Conservation (phyloP, 2,888 invertebrate genomes). For the Drosophila paracracens region DNA sequence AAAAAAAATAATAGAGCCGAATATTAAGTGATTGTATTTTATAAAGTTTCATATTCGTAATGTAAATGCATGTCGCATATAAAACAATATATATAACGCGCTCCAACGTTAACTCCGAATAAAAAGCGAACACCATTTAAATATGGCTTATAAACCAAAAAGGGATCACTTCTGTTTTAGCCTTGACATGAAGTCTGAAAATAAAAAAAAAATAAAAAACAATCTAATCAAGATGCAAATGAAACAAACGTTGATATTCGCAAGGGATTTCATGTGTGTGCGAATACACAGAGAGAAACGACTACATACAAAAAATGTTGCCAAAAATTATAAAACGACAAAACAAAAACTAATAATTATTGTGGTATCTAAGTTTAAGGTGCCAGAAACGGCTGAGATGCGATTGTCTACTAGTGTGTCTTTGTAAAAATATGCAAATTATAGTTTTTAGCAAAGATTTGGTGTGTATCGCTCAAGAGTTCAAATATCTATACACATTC, state of each 20-base stretch:
- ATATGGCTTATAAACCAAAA: neutral
- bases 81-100: neutral
- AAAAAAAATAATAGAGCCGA: neutral
- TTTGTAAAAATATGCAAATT: neutral
- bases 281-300: neutral
- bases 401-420: neutral
- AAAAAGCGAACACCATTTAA: neutral
- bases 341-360: neutral
- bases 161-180: neutral
- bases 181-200: neutral
- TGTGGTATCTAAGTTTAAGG: neutral
- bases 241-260: neutral
- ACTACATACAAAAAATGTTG: neutral
- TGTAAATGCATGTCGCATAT: slow-evolving; percentile 3
- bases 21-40: neutral
- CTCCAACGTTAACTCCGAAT: neutral
- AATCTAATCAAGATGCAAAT: neutral
- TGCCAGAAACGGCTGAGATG: neutral
- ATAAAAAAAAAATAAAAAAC: neutral
- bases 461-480: neutral
- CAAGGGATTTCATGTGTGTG: neutral
- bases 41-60: neutral
- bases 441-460: neutral
- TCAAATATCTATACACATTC: neutral
- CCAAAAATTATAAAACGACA: neutral